Base-by-base conservation (phyloP, 2,113 vertebrate species). In the Mionectes macconnelli region DNA sequence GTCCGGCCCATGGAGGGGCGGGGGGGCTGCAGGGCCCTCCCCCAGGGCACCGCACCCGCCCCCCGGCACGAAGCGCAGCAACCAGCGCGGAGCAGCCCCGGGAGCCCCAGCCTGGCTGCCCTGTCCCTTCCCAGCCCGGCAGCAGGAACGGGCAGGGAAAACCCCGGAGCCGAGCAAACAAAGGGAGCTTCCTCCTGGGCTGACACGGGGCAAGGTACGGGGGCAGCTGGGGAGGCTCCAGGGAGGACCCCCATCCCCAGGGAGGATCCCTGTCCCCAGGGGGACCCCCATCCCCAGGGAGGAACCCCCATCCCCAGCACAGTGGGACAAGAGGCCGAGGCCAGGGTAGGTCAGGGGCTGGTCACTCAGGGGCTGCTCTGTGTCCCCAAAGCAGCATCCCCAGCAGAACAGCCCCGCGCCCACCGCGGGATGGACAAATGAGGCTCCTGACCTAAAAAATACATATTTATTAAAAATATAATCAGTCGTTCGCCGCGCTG, bases 391-490 rank as follows among this genome's bases (percentile, higher is more conserved):
- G 1, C 21, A 16, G 11, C 60, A 27, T 5, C 66, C 70, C 27
- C 1, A 4, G 82, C 25, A 22, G 10, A 78, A 21, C 0, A 57
- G 35, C 40, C 55, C 55, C 1, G 9, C 16, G 56, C 15, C 50
- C 30, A 19, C 8, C 2, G 9, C 0, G 0, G 37, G 64, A 49
- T 0, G 1, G 53, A 37, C 6, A 30, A 74, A 57, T 0, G 9
- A 73, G 10, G 50, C 49, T 62, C 31, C 0, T 17, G 8, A 63
- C 31, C 53, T 66, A 79, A 40, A 96, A 96, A 94, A 95, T 76
- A 96, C 5, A 49, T 47, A 59, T 97, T 97, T 97, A 96, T 96
- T 96, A 90, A 93, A 97, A 97, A 95, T 87, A 96, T 3, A 93
- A 49, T 37, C 52, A 30, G 7, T 45, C 7, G 3, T 74, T 55